Evolutionary conservation across 2,888 invertebrate genomes (phyloP), one percentile per base, ranked within the genome.

Genomic region (Phorcus lineatus): DNA sequence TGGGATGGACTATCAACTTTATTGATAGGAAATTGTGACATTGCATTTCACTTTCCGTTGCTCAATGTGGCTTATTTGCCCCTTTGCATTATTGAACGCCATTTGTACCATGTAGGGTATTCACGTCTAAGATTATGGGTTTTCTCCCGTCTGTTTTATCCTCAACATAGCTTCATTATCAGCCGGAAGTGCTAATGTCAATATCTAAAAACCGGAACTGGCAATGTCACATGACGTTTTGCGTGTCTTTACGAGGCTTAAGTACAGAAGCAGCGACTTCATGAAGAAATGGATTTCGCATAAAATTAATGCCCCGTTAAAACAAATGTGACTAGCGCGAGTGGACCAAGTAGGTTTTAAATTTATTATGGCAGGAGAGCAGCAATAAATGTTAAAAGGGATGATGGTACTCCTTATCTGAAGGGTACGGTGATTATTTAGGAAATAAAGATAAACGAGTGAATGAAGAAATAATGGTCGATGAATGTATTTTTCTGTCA

Each of bases 1-100:
- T 62, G 24, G 62, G 24, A 62, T 24, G 62, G 62, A 17, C 62
- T 28, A 28, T 24, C 28, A 62, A 28, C 28, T 62, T 62, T 62
- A 62, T 62, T 62, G 62, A 62, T 62, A 62, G 62, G 62, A 62
- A 24, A 62, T 62, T 62, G 28, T 62, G 62, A 62, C 62, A 62
- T 28, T 62, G 62, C 62, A 62, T 62, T 62, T 24, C 62, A 62
- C 62, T 62, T 62, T 62, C 28, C 62, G 62, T 24, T 62, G 24
- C 62, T 62, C 62, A 28, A 62, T 62, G 62, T 28, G 62, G 28
- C 24, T 28, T 28, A 62, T 62, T 62, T 62, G 28, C 16, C 62
- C 24, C 22, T 62, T 24, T 24, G 24, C 62, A 28, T 62, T 28
- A 62, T 62, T 24, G 24, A 24, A 24, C 24, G 13, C 62, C 62